Percentiles rank a stretch among this genome's conserved stretches.
phyloP scores from a whole-genome alignment of 2,113 vertebrate genomes.

The Sitta europaea region DNA sequence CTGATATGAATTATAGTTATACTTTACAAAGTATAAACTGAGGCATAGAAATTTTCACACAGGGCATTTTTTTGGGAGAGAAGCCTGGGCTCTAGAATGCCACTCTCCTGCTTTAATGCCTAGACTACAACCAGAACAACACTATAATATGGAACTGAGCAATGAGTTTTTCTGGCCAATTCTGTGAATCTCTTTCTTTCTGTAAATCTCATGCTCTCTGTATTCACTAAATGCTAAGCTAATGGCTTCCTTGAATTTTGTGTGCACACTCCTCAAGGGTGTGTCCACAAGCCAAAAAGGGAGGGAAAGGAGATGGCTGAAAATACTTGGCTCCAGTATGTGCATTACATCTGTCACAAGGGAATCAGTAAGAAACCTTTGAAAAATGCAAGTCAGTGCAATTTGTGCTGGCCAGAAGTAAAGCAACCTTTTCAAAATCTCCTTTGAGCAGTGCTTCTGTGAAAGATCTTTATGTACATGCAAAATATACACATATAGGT shows the following conservation, averaged over 20 bases:
- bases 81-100: background rate
- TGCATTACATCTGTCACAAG: slow-evolving; percentile 53
- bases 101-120: background rate
- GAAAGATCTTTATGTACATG: background rate
- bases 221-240: slow-evolving; percentile 29
- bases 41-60: background rate
- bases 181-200: slow-evolving; percentile 35
- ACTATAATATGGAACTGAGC: slow-evolving; percentile 18
- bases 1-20: background rate
- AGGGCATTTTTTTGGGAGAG: background rate
- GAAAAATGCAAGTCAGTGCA: slow-evolving; percentile 31
- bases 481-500: background rate
- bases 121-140: background rate
- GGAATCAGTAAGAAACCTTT: slow-evolving; percentile 17
- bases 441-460: background rate
- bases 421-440: slow-evolving; percentile 4
- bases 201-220: slow-evolving; percentile 45
- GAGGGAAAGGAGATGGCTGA: slow-evolving; percentile 44
- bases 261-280: slow-evolving; percentile 34
- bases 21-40: background rate
- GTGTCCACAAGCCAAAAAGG: slow-evolving; percentile 28
- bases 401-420: background rate
- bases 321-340: slow-evolving; percentile 58
- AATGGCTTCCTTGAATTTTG: slow-evolving; percentile 60
- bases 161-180: slow-evolving; percentile 24